These are phyloP conservation scores for Etheostoma nigrum DNA, from an alignment of 2,797 vertebrate genomes.

Conservation along the genomic window DNA sequence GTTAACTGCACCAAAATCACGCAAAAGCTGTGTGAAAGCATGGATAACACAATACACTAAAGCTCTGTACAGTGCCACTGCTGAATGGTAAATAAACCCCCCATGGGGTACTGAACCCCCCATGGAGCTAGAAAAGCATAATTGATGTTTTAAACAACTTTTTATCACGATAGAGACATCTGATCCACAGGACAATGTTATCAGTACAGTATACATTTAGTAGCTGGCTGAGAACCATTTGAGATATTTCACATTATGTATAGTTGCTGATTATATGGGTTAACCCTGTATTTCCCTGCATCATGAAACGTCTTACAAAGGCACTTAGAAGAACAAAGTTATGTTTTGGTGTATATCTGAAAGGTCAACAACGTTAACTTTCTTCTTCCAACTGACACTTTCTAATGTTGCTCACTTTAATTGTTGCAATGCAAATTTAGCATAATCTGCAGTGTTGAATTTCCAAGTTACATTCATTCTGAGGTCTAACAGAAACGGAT, in stretches of 20 bases:
- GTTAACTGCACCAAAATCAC: background rate
- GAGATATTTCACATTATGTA: conserved; percentile 53
- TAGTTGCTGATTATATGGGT: conserved; percentile 34
- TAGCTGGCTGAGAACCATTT: conserved; percentile 39
- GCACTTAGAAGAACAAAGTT: background rate
- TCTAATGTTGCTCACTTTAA: background rate
- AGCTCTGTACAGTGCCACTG: background rate
- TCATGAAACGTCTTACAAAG: conserved; percentile 33
- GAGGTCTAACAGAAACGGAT: background rate
- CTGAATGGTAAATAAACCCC: conserved; percentile 48
- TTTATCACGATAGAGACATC: conserved; percentile 53
- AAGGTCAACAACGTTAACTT: background rate
- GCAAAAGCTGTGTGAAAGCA: conserved; percentile 27
- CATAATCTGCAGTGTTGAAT: conserved; percentile 1
- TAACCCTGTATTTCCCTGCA: conserved; percentile 19
- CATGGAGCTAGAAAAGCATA: conserved; percentile 29
- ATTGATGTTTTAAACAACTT: conserved; percentile 56
- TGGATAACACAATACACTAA: background rate
- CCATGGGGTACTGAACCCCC: background rate
- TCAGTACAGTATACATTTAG: conserved; percentile 12
- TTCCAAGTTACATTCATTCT: conserved; percentile 17
- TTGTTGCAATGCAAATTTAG: background rate
- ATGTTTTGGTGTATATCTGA: background rate
- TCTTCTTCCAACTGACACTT: background rate
- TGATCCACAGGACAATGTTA: conserved; percentile 25